Evolutionary conservation across 2,888 invertebrate genomes (phyloP).

Genomic region (Clivina fossor): DNA sequence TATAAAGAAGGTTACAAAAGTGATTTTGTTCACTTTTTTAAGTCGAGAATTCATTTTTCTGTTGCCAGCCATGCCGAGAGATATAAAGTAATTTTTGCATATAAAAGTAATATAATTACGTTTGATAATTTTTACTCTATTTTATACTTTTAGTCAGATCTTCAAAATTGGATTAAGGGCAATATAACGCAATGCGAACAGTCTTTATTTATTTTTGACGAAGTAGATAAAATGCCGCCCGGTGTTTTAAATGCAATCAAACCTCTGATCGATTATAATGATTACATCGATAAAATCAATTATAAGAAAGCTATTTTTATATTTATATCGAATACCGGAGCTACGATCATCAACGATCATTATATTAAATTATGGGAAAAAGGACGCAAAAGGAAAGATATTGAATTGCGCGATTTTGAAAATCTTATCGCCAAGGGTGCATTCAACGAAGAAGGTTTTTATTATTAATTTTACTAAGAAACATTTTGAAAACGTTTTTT

Average conservation of each 20-base stretch:
- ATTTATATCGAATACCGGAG: constrained; percentile 90
- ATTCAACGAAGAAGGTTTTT: constrained; percentile 70
- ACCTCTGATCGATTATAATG: constrained; percentile 85
- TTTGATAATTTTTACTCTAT: not conserved
- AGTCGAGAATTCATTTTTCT: constrained; percentile 82
- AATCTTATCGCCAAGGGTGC: constrained; percentile 66
- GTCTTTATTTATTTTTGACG: constrained; percentile 94
- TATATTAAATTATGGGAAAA: constrained; percentile 63
- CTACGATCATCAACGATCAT: constrained; percentile 66
- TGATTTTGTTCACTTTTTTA: constrained; percentile 77
- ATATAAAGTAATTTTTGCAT: constrained; percentile 56
- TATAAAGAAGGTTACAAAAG: constrained; percentile 72
- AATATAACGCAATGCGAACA: constrained; percentile 70
- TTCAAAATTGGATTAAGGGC: constrained; percentile 61
- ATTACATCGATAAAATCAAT: constrained; percentile 69
- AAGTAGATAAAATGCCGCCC: constrained; percentile 90
- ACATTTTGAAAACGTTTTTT: too few species aligned
- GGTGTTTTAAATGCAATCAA: constrained; percentile 82
- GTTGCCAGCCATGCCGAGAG: constrained; percentile 56
- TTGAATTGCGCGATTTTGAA: constrained; percentile 73
- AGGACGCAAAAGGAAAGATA: constrained; percentile 63
- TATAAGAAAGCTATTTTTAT: constrained; percentile 81
- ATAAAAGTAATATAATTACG: constrained; percentile 2
- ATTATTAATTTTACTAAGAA: too few species aligned
- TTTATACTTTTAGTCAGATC: constrained; percentile 53